Base-by-base conservation (phyloP, 2,888 invertebrate genomes). In the Cylindroiulus punctatus region DNA sequence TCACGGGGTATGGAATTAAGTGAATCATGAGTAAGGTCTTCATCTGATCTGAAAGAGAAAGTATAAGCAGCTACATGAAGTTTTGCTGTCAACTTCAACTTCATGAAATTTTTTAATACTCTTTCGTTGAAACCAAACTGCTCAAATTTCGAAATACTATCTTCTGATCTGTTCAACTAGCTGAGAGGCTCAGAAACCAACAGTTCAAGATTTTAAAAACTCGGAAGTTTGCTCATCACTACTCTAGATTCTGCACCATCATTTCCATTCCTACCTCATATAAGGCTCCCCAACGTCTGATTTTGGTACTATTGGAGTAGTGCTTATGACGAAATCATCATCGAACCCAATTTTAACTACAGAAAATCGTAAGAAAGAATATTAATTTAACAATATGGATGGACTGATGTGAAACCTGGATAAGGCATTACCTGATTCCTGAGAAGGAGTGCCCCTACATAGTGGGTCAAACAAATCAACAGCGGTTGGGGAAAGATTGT, bases 1-100 rank as follows among this genome's bases (percentile, higher is more conserved):
- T 93, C 93, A 88, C 94, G 91, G 5, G 93, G 92, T 86, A 93
- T 91, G n/a, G 86, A 84, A 52, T 86, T 86, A n/a, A 87, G 86
- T 7, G 87, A 81, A 86, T 87, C 87, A 19, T 82, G 81, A 10
- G 40, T 36, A 30, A 47, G 22, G 22, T 42, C 26, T n/a, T 86
- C 82, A 42, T 82, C 44, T 36, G 82, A 86, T 86, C 81, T 86
- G 19, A 81, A 86, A 36, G 65, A 76, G 10, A 76, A 76, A 30
- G 12, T 14, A 76, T 26, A 36, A 36, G 36, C 36, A 4, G 2
- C 7, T 36, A 36, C 36, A 36, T 36, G 2, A 36, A 4, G 36
- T 4, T 4, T 36, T 36, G 36, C 7, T 7, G 36, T 7, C 36
- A 36, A 4, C 36, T 36, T 4, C 2, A 7, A 36, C 36, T 4